Base-by-base conservation (phyloP, 1,140 invertebrate genomes). In the Diorhabda carinulata region DNA sequence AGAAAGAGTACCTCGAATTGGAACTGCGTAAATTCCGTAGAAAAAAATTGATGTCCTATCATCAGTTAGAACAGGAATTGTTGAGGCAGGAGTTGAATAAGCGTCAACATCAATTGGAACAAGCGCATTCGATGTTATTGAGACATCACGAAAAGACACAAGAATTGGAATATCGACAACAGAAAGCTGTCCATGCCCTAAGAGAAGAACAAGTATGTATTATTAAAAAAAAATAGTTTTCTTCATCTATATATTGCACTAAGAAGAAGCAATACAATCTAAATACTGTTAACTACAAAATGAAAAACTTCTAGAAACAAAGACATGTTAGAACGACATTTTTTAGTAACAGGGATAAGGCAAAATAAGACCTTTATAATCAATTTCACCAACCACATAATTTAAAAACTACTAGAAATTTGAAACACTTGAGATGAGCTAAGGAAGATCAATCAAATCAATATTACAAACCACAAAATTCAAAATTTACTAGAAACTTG, bases 121-220 rank as follows among this genome's bases (percentile, higher is more conserved):
- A 95, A 81, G 95, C 96, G 44, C 97, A 99, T 81, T 83, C 87
- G n/a, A 98, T 98, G 92, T 83, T 99, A 56, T 81, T 98, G 57
- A 87, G 95, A 67, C 97, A 99, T 83, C 97, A 99, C 82, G 96
- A 98, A 79, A 92, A 95, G 79, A 98, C 96, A 43, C 94, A 97
- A 81, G 96, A 99, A 79, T 83, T 99, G 62, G 97, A 99, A 81
- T 96, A 96, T 81, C 84, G 92, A 70, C 97, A 99, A 81, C 94
- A 98, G 81, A 93, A 95, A 79, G 93, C 94, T 61, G 93, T 98
- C 57, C 97, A 99, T 80, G 88, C 90, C 62, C 83, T 98, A 75
- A 86, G 96, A 65, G 96, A 97, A 79, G 96, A 99, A 74, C 92
- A 94, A 81, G 75, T 76, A 64, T 60, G 9, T 67, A 56, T 63